Conservation (phyloP, 2,113 vertebrate species). For the Cyanoramphus novaezelandiae region DNA sequence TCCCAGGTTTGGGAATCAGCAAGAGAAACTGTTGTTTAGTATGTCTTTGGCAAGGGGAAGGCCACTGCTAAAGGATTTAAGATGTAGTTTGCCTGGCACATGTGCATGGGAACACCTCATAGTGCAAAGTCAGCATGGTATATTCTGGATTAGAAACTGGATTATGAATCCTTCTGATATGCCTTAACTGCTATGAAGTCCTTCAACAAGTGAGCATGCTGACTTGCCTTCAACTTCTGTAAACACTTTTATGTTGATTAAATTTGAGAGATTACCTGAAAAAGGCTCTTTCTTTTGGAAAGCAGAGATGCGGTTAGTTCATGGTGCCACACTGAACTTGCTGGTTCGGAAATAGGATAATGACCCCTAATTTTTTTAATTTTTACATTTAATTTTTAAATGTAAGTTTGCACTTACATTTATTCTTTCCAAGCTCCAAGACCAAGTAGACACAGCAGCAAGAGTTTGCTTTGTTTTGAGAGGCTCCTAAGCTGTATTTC, state of each 20-base stretch:
- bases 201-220: neutral
- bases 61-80: fast-evolving
- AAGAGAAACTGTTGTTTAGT: fast-evolving
- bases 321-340: neutral
- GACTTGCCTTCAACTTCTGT: neutral
- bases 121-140: fast-evolving
- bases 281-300: neutral
- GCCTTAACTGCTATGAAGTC: neutral
- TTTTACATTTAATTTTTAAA: no score
- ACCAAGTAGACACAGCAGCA: neutral
- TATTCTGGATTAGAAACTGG: neutral
- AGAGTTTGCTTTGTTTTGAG: neutral
- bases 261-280: neutral
- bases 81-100: fast-evolving
- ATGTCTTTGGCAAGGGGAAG: neutral
- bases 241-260: neutral
- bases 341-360: neutral
- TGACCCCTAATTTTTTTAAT: neutral
- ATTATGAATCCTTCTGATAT: neutral
- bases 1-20: fast-evolving
- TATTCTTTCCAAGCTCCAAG: neutral
- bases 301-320: neutral
- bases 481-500: neutral
- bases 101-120: fast-evolving
- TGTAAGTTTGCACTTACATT: neutral